A percentile compares a stretch with the other conserved stretches of the same genome.
These are phyloP conservation scores for Nycticryphes semicollaris DNA, from an alignment of 2,113 vertebrate species.

Conservation along the genomic window DNA sequence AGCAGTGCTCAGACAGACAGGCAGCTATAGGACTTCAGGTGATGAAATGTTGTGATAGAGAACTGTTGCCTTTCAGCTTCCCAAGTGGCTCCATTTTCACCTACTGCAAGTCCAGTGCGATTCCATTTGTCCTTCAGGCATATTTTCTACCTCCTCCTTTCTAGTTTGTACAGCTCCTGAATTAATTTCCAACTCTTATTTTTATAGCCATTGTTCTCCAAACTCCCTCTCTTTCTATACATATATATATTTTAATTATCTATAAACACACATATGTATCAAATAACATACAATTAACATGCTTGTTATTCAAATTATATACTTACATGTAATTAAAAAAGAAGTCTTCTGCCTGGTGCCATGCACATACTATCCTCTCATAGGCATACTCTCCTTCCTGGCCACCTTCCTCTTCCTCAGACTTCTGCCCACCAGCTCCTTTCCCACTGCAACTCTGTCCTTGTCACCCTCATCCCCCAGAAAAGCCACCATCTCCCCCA, in stretches of 20 bases:
- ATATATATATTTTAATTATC: background rate
- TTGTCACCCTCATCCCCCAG: background rate
- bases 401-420: fast-evolving
- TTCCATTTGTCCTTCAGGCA: background rate
- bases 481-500: background rate
- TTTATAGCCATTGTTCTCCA: background rate
- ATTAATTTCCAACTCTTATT: background rate
- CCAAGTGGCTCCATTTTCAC: background rate
- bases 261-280: background rate
- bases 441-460: background rate
- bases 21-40: background rate
- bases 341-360: background rate
- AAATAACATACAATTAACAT: background rate
- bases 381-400: background rate
- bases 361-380: background rate
- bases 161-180: background rate
- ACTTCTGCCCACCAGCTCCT: background rate
- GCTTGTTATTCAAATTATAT: background rate
- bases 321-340: background rate
- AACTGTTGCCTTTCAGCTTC: background rate
- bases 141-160: background rate
- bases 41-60: background rate
- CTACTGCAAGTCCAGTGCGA: background rate
- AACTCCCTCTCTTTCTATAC: background rate
- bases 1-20: background rate